phyloP scores from a whole-genome alignment of 2,113 vertebrate genomes.

The Mus pahari region DNA sequence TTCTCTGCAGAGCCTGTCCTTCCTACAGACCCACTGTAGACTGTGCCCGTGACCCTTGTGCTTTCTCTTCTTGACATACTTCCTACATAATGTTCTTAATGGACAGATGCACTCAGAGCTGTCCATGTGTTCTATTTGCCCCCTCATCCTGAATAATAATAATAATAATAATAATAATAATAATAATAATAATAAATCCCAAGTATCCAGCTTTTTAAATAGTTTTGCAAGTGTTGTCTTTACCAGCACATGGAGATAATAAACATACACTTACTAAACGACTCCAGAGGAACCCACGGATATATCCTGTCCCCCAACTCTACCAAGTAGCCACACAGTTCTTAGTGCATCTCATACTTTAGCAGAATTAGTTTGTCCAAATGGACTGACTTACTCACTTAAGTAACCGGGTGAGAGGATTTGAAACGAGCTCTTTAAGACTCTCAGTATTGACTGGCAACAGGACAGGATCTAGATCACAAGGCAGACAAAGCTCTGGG shows the following conservation, averaged over 20 bases:
- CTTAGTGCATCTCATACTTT: not conserved
- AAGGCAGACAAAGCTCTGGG: not conserved
- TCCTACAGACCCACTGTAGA: fast-evolving
- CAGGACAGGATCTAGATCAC: not conserved
- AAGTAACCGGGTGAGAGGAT: not conserved
- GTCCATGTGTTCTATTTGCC: not conserved
- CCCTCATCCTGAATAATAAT: not conserved
- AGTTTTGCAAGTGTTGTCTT: not conserved
- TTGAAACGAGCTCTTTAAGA: not conserved
- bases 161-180: no score
- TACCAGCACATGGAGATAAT: fast-evolving
- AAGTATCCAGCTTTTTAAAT: not conserved
- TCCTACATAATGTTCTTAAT: fast-evolving
- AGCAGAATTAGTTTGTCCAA: not conserved
- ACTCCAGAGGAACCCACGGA: not conserved
- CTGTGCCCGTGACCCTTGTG: fast-evolving
- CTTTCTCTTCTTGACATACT: not conserved
- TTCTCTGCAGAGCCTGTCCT: not conserved
- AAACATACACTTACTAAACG: not conserved
- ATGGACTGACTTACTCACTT: not conserved
- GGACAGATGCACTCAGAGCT: fast-evolving
- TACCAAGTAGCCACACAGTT: not conserved
- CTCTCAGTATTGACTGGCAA: not conserved
- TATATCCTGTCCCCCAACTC: fast-evolving
- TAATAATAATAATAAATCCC: not conserved